phyloP scores from a whole-genome alignment of 37 sponge, comb jelly and placozoan genomes.

The Cladorhizidae sp. region DNA sequence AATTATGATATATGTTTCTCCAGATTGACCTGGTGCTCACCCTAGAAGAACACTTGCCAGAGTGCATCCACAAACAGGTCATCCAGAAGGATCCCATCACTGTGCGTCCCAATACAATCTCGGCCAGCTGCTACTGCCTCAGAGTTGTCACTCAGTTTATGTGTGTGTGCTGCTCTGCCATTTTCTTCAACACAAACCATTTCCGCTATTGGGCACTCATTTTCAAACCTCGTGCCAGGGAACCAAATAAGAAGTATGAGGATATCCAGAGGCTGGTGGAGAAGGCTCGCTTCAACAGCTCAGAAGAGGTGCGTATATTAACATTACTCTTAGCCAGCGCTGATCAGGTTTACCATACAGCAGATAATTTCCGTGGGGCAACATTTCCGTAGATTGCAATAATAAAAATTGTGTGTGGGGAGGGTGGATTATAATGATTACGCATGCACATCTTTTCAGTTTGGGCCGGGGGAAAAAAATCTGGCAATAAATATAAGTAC shows the following conservation, averaged over 20 bases:
- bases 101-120: neutral
- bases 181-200: neutral
- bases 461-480: too few relatives aligned
- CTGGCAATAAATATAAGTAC: too few relatives aligned
- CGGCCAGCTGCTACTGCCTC: neutral
- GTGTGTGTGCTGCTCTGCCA: neutral
- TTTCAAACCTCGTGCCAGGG: neutral
- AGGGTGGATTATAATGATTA: too few relatives aligned
- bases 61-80: neutral
- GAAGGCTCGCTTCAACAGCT: too few relatives aligned
- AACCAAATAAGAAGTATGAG: neutral
- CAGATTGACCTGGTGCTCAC: constrained; percentile 13
- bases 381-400: too few relatives aligned
- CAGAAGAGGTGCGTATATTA: neutral
- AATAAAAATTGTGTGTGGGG: too few relatives aligned
- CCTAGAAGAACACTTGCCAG: neutral
- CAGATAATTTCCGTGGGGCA: neutral
- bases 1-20: neutral
- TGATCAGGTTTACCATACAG: neutral
- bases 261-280: neutral
- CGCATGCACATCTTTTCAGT: too few relatives aligned
- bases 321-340: too few relatives aligned
- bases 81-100: neutral
- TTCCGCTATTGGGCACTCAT: neutral
- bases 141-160: neutral